A percentile compares a stretch with the other conserved stretches of the same genome.
phyloP scores from a whole-genome alignment of 2,113 vertebrate species.

The Macaca nemestrina region DNA sequence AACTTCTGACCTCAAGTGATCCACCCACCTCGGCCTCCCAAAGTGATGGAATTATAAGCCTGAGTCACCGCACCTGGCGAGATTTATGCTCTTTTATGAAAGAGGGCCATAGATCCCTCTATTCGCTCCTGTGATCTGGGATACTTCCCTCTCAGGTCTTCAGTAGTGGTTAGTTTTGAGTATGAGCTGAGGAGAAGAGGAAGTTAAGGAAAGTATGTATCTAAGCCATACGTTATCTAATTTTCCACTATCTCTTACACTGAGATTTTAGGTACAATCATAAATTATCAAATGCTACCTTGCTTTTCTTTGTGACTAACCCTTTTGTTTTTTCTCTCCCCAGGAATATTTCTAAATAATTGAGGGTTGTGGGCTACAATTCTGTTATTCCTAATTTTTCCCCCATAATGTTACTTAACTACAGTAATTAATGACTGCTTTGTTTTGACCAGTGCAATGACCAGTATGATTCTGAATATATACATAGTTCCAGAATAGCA shows the following conservation, averaged over 20 bases:
- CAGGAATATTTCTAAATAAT: not conserved
- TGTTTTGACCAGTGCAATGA: not conserved
- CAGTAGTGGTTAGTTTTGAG: too few relatives aligned
- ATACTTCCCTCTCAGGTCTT: too few relatives aligned
- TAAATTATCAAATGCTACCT: not conserved
- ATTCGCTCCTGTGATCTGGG: too few relatives aligned
- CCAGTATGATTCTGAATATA: not conserved
- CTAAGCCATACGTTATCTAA: not conserved
- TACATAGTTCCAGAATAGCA: not conserved
- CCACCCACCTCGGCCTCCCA: too few relatives aligned
- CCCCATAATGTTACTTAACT: not conserved
- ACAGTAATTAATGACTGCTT: not conserved
- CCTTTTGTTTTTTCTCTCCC: not conserved
- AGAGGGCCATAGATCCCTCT: too few relatives aligned
- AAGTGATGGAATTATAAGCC: too few relatives aligned
- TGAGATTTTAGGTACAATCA: not conserved
- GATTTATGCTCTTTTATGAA: too few relatives aligned
- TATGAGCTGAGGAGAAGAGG: too few relatives aligned
- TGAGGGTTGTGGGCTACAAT: not conserved
- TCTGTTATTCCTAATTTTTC: not conserved
- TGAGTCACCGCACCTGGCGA: too few relatives aligned
- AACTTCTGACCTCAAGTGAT: too few relatives aligned
- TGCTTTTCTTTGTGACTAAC: not conserved
- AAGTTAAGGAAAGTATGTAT: too few relatives aligned
- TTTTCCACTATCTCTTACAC: not conserved